A percentile compares a stretch with the other conserved stretches of the same genome.
Conservation (phyloP, 2,113 vertebrate genomes). For the Microcebus ravelobensis region DNA sequence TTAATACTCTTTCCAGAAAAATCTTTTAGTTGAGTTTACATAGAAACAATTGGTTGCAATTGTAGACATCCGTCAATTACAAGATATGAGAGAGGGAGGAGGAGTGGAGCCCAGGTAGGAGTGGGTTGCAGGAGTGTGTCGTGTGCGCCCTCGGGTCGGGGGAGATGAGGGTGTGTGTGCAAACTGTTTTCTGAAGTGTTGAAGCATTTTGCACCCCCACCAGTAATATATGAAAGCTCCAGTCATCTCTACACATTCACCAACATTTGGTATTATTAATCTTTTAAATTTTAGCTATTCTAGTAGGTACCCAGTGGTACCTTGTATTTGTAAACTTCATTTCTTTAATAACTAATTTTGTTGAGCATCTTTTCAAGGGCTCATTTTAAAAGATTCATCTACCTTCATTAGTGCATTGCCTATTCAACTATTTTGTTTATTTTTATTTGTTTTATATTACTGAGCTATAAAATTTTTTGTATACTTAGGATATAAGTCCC, state of each 20-base stretch:
- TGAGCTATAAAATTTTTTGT: not conserved
- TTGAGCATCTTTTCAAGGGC: not conserved
- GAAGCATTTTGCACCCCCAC: not conserved
- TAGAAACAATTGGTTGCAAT: constrained; percentile 66
- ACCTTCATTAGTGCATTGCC: not conserved
- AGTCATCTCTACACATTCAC: not conserved
- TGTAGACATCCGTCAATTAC: constrained; percentile 61
- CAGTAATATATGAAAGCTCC: not conserved
- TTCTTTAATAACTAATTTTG: not conserved
- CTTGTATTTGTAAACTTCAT: not conserved
- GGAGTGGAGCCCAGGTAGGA: not conserved
- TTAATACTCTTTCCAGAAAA: constrained; percentile 61
- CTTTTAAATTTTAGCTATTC: not conserved
- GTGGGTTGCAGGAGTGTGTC: not conserved
- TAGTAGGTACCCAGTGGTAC: not conserved
- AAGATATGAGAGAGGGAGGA: not conserved
- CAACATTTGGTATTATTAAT: not conserved
- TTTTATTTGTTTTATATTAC: not conserved
- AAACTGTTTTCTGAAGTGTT: not conserved
- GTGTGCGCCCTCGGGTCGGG: not conserved
- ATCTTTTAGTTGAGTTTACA: constrained; percentile 78
- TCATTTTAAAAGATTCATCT: not conserved
- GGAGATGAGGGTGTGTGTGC: not conserved
- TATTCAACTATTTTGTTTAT: not conserved
- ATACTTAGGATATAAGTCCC: not conserved